Evolutionary conservation across 2,113 vertebrate species (phyloP).

Genomic region (Brachyhypopomus gauderio): DNA sequence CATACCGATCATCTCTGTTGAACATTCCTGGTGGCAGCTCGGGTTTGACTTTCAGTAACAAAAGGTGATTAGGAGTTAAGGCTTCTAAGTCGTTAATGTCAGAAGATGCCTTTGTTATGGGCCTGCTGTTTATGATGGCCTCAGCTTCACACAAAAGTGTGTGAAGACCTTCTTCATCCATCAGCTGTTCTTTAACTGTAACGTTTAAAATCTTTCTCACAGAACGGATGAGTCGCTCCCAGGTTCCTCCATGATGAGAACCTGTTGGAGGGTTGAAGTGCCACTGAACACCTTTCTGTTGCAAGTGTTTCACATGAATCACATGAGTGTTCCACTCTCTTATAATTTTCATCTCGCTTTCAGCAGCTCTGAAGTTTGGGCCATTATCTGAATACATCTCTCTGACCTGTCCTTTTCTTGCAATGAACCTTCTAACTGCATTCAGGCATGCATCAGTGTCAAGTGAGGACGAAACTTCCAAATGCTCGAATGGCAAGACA

Average conservation of each 20-base stretch:
- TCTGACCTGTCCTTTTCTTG: no score
- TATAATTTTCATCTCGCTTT: background rate
- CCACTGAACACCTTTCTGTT: background rate
- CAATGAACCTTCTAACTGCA: no score
- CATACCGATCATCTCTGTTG: conserved; percentile 35
- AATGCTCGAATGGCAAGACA: background rate
- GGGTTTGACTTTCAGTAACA: conserved; percentile 45
- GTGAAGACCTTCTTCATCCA: background rate
- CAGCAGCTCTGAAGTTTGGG: background rate
- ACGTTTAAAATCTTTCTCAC: background rate
- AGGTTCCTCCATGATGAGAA: conserved; percentile 35
- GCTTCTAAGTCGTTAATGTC: conserved; percentile 50
- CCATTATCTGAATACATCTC: no score
- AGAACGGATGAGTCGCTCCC: conserved; percentile 8
- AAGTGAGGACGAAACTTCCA: no score
- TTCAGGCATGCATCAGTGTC: background rate
- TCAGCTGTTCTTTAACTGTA: background rate
- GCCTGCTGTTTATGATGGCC: background rate
- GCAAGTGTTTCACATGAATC: background rate
- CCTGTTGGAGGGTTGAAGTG: background rate
- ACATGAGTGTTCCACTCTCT: background rate
- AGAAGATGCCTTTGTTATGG: conserved; percentile 38
- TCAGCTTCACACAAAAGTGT: background rate
- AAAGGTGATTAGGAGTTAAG: conserved; percentile 42
- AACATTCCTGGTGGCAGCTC: conserved; percentile 51